Conservation (phyloP, 2,113 vertebrate genomes). For the Chaetura pelagica region DNA sequence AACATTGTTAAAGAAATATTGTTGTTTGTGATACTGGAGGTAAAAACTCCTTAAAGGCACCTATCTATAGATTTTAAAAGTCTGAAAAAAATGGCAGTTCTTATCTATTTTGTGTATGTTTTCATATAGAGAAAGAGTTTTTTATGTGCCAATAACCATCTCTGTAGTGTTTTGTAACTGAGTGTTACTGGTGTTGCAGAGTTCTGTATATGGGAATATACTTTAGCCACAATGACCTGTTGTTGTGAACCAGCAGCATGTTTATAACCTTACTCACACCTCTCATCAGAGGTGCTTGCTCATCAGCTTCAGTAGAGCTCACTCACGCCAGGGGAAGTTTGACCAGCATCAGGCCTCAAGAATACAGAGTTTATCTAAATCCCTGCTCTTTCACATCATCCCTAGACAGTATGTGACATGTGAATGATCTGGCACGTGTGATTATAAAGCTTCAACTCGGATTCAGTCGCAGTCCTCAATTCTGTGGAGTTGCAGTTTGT, state of each 20-base stretch:
- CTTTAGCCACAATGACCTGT: slow-evolving; percentile 66
- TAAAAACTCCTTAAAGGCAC: slow-evolving; percentile 75
- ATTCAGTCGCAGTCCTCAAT: neutral
- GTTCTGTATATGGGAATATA: slow-evolving; percentile 65
- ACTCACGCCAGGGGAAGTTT: neutral
- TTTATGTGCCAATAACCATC: slow-evolving; percentile 75
- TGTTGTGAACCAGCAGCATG: slow-evolving; percentile 48
- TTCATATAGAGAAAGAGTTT: slow-evolving; percentile 69
- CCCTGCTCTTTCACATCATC: slow-evolving; percentile 29
- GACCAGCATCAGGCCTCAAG: slow-evolving; percentile 15
- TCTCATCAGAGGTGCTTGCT: neutral
- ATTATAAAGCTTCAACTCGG: neutral
- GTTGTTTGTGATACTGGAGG: slow-evolving; percentile 68
- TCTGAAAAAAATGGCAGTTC: slow-evolving; percentile 50
- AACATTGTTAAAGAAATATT: slow-evolving; percentile 63
- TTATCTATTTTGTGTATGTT: slow-evolving; percentile 70
- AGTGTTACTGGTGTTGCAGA: slow-evolving; percentile 71
- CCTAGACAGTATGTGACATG: slow-evolving; percentile 4
- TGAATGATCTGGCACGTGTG: slow-evolving; percentile 17
- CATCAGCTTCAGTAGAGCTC: neutral
- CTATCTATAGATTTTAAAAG: slow-evolving; percentile 74
- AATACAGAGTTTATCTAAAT: slow-evolving; percentile 23
- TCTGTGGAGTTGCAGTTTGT: slow-evolving; percentile 25
- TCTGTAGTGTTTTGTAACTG: slow-evolving; percentile 74
- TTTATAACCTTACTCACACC: slow-evolving; percentile 29